Percentiles rank a stretch among this genome's conserved stretches.
These are phyloP conservation scores for Tinamus major DNA, from an alignment of 2,797 vertebrate genomes.

Conservation along the genomic window DNA sequence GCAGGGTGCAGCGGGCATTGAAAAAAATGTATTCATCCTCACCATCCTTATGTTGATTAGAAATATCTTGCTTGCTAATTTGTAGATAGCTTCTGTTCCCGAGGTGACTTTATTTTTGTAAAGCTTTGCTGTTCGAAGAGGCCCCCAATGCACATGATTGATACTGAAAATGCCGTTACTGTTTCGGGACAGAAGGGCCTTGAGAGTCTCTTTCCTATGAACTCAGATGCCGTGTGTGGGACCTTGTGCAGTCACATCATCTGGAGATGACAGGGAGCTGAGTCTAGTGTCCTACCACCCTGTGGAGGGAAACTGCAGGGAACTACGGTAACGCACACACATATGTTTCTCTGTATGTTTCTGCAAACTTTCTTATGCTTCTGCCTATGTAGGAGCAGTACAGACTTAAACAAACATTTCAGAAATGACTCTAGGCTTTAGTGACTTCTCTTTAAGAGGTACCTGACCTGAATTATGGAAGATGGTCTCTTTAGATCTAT, in stretches of 20 bases:
- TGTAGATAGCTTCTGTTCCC: slow-evolving; percentile 10
- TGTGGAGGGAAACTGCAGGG: fast-evolving
- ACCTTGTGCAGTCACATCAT: neutral
- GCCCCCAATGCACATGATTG: neutral
- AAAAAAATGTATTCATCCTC: neutral
- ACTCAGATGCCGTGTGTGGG: neutral
- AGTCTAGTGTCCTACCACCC: fast-evolving
- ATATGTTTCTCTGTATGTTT: fast-evolving
- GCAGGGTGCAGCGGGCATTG: neutral
- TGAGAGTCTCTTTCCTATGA: neutral
- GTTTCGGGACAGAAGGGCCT: neutral
- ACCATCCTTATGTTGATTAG: neutral
- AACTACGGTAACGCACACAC: neutral
- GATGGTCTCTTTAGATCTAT: neutral
- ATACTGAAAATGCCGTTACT: neutral
- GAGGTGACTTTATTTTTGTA: slow-evolving; percentile 21
- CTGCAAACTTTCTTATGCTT: neutral
- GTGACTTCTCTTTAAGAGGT: neutral
- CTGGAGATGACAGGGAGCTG: neutral
- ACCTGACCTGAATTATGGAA: neutral
- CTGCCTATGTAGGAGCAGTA: neutral
- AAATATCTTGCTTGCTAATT: slow-evolving; percentile 36
- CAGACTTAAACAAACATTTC: neutral
- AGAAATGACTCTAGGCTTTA: neutral
- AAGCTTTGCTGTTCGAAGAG: neutral